Evolutionary conservation across 1,140 invertebrate genomes (phyloP), one percentile per base, ranked within the genome.

Genomic region (Aphis craccivora): DNA sequence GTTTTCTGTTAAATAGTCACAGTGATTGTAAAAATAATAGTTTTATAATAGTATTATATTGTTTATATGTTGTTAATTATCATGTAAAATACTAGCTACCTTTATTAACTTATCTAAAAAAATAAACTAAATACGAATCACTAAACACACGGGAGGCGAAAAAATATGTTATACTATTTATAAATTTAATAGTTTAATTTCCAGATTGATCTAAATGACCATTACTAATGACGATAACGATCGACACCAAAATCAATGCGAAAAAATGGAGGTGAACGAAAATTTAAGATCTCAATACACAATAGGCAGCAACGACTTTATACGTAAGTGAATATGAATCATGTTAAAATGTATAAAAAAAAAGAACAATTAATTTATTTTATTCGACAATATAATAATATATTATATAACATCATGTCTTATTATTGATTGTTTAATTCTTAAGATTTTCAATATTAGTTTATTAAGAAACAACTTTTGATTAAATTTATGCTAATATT

Each of bases 231-330:
- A 93, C 43, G 81, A 25, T 53, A 55, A 55, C 18, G 91, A 93
- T 43, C 35, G 40, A 11, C 91, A 55, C 4, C 35, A 93, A 55
- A 48, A 51, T 55, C 53, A 53, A 35, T 83, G 91, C n/a, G 81
- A 83, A 40, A 84, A 48, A 4, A 86, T 93, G 45, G 91, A 86
- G 35, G 14, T 84, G 23, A 67, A n/a, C 23, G 81, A 84, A 30
- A 92, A 92, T 35, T 45, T 51, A 55, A 81, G 25, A 86, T 86
- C 91, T 43, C 67, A 93, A 53, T 93, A 93, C 20, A 84, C 91
- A n/a, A 93, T 93, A 84, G 91, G 91, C 2, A 93, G 91, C 48
- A 93, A 86, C 37, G 91, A 93, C 11, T 93, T 93, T 53, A 93
- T 93, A 51, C 91, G 91, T 93, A 86, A 93, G 60, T 91, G n/a